Percentiles rank a stretch among this genome's conserved stretches.
phyloP scores from a whole-genome alignment of 2,888 invertebrate genomes.

The Plagiodera versicolora region DNA sequence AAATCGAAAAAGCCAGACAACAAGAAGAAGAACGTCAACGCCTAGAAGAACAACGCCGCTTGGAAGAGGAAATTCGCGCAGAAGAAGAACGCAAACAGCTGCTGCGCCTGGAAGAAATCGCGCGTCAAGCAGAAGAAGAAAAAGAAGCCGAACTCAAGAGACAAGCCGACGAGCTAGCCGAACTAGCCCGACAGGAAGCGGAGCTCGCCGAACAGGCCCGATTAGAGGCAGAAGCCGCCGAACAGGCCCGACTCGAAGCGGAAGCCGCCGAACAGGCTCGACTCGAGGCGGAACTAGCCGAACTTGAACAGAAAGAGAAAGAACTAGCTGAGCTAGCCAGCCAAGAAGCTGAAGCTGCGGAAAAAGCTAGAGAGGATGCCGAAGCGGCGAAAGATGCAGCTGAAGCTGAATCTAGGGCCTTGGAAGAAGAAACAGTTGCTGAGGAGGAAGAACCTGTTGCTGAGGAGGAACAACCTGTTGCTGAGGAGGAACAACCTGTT shows the following conservation, averaged over 20 bases:
- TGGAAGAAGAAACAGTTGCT: slow-evolving; percentile 54
- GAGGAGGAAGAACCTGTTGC: slow-evolving; percentile 54
- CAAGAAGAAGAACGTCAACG: slow-evolving; percentile 60
- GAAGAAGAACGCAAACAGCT: slow-evolving; percentile 56
- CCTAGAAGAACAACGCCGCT: slow-evolving; percentile 57
- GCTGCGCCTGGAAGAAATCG: slow-evolving; percentile 61
- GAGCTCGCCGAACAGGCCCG: slow-evolving; percentile 64
- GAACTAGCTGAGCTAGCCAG: slow-evolving; percentile 65
- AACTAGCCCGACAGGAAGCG: slow-evolving; percentile 61
- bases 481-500: slow-evolving; percentile 54
- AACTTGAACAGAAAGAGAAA: slow-evolving; percentile 57
- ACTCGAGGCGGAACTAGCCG: slow-evolving; percentile 58
- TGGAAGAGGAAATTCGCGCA: slow-evolving; percentile 50
- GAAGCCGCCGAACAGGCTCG: slow-evolving; percentile 61
- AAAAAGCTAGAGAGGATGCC: slow-evolving; percentile 63
- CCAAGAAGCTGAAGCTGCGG: slow-evolving; percentile 45
- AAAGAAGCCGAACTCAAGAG: slow-evolving; percentile 69
- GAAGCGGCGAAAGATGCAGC: slow-evolving; percentile 59
- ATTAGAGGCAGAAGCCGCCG: slow-evolving; percentile 62
- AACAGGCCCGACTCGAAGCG: slow-evolving; percentile 58
- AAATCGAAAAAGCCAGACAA: slow-evolving; percentile 58
- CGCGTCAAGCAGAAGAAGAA: slow-evolving; percentile 65
- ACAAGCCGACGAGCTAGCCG: slow-evolving; percentile 58
- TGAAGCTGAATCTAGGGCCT: slow-evolving; percentile 45
- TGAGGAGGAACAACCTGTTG: slow-evolving; percentile 52